These are phyloP conservation scores for Muntiacus reevesi DNA, from an alignment of 2,113 vertebrate genomes.

Conservation along the genomic window DNA sequence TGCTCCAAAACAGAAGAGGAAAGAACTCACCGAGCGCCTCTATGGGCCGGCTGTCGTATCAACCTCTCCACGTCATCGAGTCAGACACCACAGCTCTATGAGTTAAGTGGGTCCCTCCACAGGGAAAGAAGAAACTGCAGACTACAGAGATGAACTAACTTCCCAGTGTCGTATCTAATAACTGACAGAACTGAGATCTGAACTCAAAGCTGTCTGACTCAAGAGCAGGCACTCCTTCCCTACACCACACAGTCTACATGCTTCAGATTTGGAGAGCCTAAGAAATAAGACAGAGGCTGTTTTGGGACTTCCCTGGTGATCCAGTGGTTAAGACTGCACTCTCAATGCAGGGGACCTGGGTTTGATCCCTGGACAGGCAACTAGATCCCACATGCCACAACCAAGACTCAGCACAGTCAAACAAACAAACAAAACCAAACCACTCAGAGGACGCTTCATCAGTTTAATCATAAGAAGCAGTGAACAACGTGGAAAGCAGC, in stretches of 20 bases:
- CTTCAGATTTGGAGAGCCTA: neutral
- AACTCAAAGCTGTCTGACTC: neutral
- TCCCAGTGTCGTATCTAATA: neutral
- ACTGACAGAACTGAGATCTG: neutral
- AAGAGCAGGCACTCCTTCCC: neutral
- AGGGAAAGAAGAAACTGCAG: neutral
- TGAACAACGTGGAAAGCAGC: neutral
- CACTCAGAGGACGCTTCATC: neutral
- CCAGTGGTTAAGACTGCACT: neutral
- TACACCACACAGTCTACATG: fast-evolving
- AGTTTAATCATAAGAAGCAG: neutral
- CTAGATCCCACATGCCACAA: neutral
- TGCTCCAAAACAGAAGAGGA: neutral
- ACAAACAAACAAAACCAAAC: neutral
- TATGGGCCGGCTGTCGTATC: neutral
- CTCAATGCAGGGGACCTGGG: neutral
- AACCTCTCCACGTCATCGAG: neutral
- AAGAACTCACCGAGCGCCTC: neutral
- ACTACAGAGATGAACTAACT: neutral
- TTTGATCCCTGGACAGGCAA: neutral
- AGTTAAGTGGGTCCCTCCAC: neutral
- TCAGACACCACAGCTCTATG: neutral
- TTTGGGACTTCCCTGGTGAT: neutral
- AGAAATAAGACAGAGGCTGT: neutral
- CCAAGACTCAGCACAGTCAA: neutral